Evolutionary conservation across 2,888 invertebrate genomes (phyloP).

Genomic region (Notocelia uddmanniana): DNA sequence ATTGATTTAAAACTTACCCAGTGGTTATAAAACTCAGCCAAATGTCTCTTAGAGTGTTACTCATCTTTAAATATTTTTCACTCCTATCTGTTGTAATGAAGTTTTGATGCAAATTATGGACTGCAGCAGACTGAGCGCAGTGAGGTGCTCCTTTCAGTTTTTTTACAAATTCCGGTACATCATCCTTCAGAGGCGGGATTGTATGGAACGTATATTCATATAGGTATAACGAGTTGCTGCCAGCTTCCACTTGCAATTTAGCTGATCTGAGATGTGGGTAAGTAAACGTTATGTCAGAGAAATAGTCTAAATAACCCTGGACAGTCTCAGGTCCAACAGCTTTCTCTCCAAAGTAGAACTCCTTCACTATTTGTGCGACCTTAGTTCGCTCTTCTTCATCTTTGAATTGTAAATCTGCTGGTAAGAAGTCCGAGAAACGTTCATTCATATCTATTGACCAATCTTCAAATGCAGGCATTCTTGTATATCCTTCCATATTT

Average conservation of each 20-base stretch:
- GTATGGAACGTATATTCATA: slow-evolving; percentile 60
- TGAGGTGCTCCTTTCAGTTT: slow-evolving; percentile 58
- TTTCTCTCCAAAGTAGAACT: slow-evolving; percentile 63
- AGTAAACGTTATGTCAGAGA: slow-evolving; percentile 66
- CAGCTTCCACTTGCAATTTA: slow-evolving; percentile 55
- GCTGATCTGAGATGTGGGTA: slow-evolving; percentile 57
- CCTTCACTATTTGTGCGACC: slow-evolving; percentile 55
- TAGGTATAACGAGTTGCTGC: slow-evolving; percentile 60
- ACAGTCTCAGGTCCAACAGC: slow-evolving; percentile 53
- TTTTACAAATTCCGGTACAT: slow-evolving; percentile 54
- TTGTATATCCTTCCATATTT: slow-evolving; percentile 59
- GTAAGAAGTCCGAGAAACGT: slow-evolving; percentile 66
- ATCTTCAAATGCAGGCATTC: slow-evolving; percentile 52
- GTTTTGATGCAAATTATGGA: slow-evolving; percentile 36
- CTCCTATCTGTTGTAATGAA: slow-evolving; percentile 2
- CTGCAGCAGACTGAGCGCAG: slow-evolving; percentile 55
- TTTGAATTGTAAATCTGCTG: slow-evolving; percentile 62
- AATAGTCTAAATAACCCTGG: slow-evolving; percentile 59
- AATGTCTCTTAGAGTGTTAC: slow-evolving; percentile 54
- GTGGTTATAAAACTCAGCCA: slow-evolving; percentile 63
- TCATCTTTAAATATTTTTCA: slow-evolving; percentile 54
- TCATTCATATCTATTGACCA: slow-evolving; percentile 63
- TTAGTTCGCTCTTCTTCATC: slow-evolving; percentile 55
- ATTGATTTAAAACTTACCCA: slow-evolving; percentile 54
- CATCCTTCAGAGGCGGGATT: slow-evolving; percentile 45